Conservation (phyloP, 2,113 vertebrate genomes). For the Oryzias celebensis region DNA sequence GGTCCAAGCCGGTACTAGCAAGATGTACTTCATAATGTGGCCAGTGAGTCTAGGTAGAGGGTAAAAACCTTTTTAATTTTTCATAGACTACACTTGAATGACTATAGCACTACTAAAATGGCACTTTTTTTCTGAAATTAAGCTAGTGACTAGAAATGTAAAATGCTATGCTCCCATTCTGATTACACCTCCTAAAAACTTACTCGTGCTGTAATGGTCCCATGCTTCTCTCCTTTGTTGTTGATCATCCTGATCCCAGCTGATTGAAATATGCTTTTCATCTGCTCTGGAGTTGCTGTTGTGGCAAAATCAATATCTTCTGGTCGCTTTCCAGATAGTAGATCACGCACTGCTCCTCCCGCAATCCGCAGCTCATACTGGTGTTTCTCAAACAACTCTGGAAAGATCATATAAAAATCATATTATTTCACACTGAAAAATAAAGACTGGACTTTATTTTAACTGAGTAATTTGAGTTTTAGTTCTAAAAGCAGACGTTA, state of each 20-base stretch:
- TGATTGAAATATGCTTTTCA: constrained; percentile 89
- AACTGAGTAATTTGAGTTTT: no score
- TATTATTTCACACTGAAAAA: no score
- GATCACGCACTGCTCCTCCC: constrained; percentile 92
- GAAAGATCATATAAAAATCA: not conserved
- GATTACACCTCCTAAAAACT: constrained; percentile 20
- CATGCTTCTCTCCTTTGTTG: constrained; percentile 94
- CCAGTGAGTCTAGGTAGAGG: no score
- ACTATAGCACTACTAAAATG: no score
- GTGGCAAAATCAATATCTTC: constrained; percentile 96
- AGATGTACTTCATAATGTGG: no score
- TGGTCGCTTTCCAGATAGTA: constrained; percentile 85
- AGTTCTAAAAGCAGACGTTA: no score
- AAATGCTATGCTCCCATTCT: no score
- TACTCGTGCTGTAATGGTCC: constrained; percentile 94
- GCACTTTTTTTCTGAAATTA: no score
- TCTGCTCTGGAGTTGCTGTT: constrained; percentile 89
- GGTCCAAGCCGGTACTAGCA: no score
- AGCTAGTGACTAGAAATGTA: no score
- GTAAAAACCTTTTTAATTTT: no score
- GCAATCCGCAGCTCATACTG: constrained; percentile 91
- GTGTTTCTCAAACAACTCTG: constrained; percentile 89
- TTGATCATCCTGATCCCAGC: constrained; percentile 93
- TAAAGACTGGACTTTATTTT: not conserved
- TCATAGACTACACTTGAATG: no score